Evolutionary conservation across 2,797 vertebrate genomes (phyloP).

Genomic region (Bufotes viridis): DNA sequence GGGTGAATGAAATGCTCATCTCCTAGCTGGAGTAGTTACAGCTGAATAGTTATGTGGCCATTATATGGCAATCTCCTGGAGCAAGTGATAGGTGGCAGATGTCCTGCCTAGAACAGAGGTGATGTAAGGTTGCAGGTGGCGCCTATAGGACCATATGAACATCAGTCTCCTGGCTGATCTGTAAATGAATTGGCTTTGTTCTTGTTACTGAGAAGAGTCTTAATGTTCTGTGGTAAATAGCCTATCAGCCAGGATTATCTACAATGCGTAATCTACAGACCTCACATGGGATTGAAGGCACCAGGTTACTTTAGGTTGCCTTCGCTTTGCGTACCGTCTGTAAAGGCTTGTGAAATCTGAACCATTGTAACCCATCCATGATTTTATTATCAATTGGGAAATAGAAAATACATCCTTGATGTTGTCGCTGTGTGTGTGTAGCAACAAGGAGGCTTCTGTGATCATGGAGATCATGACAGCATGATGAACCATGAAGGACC

Average conservation of each 20-base stretch:
- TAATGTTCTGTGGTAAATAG: neutral
- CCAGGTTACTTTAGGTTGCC: neutral
- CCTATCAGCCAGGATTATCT: slow-evolving; percentile 14
- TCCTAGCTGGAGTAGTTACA: neutral
- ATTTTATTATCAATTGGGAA: no score
- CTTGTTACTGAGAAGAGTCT: slow-evolving; percentile 45
- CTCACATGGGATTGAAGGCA: neutral
- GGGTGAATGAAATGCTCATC: slow-evolving; percentile 6
- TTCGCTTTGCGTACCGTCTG: neutral
- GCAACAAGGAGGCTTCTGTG: no score
- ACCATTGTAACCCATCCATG: neutral
- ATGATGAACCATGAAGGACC: no score
- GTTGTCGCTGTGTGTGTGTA: no score
- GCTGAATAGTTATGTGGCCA: neutral
- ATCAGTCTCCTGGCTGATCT: slow-evolving; percentile 3
- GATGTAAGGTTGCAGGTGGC: slow-evolving; percentile 38
- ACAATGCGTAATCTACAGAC: slow-evolving; percentile 34
- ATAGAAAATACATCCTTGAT: no score
- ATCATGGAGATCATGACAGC: no score
- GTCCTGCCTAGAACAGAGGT: slow-evolving; percentile 1
- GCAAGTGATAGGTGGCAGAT: neutral
- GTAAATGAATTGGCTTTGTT: slow-evolving; percentile 37
- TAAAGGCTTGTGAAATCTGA: neutral
- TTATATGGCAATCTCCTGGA: neutral
- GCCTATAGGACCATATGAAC: slow-evolving; percentile 3